A percentile compares a stretch with the other conserved stretches of the same genome.
These are phyloP conservation scores for Brachyopa scutellaris DNA, from an alignment of 2,888 invertebrate genomes.

Conservation along the genomic window DNA sequence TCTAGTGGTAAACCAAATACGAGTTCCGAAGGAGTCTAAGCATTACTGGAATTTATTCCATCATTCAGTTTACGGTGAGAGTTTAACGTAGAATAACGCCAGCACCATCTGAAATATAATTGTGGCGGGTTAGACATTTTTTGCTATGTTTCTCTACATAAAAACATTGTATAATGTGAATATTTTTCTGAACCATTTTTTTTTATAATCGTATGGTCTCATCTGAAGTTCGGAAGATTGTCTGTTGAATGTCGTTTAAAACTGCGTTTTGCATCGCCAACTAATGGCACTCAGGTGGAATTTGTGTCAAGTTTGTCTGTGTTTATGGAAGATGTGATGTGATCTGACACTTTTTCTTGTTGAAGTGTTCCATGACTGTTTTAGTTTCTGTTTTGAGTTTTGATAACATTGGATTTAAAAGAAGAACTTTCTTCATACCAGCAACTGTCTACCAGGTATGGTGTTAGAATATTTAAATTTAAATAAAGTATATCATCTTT, in stretches of 20 bases:
- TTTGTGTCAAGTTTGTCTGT: slow-evolving; percentile 33
- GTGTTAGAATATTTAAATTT: neutral
- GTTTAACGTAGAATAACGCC: slow-evolving; percentile 78
- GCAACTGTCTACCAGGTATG: slow-evolving; percentile 15
- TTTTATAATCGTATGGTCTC: neutral
- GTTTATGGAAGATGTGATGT: slow-evolving; percentile 14
- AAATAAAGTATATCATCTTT: too few relatives aligned
- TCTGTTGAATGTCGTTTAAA: neutral
- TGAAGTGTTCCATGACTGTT: neutral
- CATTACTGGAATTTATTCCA: slow-evolving; percentile 30
- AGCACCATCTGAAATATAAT: neutral
- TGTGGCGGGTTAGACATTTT: neutral
- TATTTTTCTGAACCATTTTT: too few relatives aligned
- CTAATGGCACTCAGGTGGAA: slow-evolving; percentile 14
- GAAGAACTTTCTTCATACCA: slow-evolving; percentile 26
- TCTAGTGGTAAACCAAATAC: slow-evolving; percentile 56
- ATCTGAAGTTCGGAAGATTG: neutral
- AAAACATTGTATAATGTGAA: too few relatives aligned
- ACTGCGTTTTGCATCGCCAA: slow-evolving; percentile 6
- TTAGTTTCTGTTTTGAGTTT: slow-evolving; percentile 11
- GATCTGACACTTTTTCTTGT: neutral
- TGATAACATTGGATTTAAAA: neutral
- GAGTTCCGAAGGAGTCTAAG: slow-evolving; percentile 30
- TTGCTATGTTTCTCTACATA: neutral
- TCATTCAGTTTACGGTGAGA: slow-evolving; percentile 77